Evolutionary conservation across 2,113 vertebrate species (phyloP), one percentile per base, ranked within the genome.

Genomic region (Dinomys branickii): DNA sequence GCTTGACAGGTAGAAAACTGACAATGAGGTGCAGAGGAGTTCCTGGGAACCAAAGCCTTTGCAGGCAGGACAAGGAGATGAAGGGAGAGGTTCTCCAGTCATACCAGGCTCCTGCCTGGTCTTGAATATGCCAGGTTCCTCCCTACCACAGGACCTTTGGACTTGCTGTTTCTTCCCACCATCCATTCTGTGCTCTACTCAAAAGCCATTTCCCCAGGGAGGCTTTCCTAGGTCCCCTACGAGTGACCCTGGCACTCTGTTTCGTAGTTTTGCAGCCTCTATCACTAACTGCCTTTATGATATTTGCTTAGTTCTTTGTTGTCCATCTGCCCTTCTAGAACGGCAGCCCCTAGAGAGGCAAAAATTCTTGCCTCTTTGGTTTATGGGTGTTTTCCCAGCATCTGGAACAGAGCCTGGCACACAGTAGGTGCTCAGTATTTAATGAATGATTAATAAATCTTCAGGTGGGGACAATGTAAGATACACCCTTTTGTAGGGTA

Each of bases 321-420:
- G 9, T 73, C 58, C 58, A 13, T 80, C 44, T 52, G 52, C 58
- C 12, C 38, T 69, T 71, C 26, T n/a, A 83, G 35, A 58, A 65
- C 28, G 22, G 61, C 56, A 78, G 80, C 41, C 30, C 59, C 69
- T 56, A 28, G 28, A 73, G 41, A 73, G 75, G 19, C 10, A 78
- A 47, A 13, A 59, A 38, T 59, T 83, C 59, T 75, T 52, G 59
- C n/a, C 41, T 67, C 58, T 97, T 91, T 86, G 26, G 20, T 91
- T 90, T 52, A 77, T 9, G 38, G 85, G 26, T 91, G 47, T 91
- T 78, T 89, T 86, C 56, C 80, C 78, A 91, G 88, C 7, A 38
- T 44, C 73, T 63, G 87, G 86, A 89, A 94, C n/a, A 77, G 19
- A 96, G 44, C 33, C 61, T 87, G 89, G 90, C 61, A 93, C 56